Evolutionary conservation across 2,888 invertebrate genomes (phyloP).

Genomic region (Nomada hirtipes): DNA sequence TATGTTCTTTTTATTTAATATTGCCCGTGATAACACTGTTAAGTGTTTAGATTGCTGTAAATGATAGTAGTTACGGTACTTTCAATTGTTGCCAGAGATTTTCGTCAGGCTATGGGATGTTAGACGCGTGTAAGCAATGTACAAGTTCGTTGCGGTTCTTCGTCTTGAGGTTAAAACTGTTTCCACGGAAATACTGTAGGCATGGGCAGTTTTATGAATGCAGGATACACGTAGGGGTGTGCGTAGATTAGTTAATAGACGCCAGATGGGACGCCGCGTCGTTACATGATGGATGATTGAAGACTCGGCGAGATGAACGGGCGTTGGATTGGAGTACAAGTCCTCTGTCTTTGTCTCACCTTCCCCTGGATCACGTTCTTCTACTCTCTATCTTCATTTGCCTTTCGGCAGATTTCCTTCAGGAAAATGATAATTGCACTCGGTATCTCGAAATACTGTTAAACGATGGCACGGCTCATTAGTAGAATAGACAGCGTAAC

Average conservation of each 20-base stretch:
- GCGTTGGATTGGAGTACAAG: constrained; percentile 65
- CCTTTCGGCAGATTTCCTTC: background rate
- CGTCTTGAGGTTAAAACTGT: background rate
- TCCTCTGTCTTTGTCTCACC: constrained; percentile 30
- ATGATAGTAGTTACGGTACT: background rate
- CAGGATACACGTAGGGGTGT: background rate
- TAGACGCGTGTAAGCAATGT: background rate
- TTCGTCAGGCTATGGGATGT: background rate
- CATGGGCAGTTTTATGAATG: background rate
- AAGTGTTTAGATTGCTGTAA: background rate
- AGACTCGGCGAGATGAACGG: constrained; percentile 73
- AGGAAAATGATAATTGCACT: background rate
- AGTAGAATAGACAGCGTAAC: no score
- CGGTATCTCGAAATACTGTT: background rate
- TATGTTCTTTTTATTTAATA: background rate
- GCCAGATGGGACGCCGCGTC: constrained; percentile 47
- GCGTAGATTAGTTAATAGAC: constrained; percentile 45
- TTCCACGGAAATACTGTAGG: no score
- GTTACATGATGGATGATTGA: constrained; percentile 66
- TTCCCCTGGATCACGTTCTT: constrained; percentile 4
- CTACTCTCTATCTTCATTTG: constrained; percentile 1
- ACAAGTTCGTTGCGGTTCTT: background rate
- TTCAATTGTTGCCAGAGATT: background rate
- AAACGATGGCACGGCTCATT: background rate
- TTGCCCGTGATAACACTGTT: background rate